Conservation (phyloP, 2,888 invertebrate species). For the Pristionchus entomophagus region DNA sequence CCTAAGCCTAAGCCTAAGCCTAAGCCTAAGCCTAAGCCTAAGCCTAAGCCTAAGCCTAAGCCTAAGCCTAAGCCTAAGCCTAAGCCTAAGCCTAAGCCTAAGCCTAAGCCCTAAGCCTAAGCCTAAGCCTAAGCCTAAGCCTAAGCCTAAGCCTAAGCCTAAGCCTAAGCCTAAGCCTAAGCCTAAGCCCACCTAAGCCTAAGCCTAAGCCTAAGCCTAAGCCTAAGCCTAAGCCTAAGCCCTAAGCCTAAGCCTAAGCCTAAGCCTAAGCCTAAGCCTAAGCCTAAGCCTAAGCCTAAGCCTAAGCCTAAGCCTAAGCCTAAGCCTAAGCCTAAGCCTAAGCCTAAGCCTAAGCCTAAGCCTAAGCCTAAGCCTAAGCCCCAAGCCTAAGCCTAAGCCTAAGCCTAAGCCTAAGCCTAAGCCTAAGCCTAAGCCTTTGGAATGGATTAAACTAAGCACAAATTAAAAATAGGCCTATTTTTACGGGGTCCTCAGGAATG, state of each 20-base stretch:
- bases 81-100: too few relatives aligned
- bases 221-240: conserved; percentile 52
- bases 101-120: too few relatives aligned
- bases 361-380: conserved; percentile 51
- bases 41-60: too few relatives aligned
- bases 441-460: too few relatives aligned
- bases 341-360: conserved; percentile 51
- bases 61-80: too few relatives aligned
- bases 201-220: conserved; percentile 52
- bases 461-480: too few relatives aligned
- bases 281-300: conserved; percentile 50
- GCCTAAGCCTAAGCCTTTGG: conserved; percentile 51
- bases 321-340: conserved; percentile 51
- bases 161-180: conserved; percentile 52
- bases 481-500: too few relatives aligned
- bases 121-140: too few relatives aligned
- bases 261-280: conserved; percentile 51
- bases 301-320: conserved; percentile 51
- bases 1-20: too few relatives aligned
- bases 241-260: conserved; percentile 51
- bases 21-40: too few relatives aligned
- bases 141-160: conserved; percentile 52
- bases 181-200: conserved; percentile 50
- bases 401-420: conserved; percentile 50
- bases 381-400: conserved; percentile 51